Conservation (phyloP, 2,797 vertebrate genomes). For the Eulemur coronatus region DNA sequence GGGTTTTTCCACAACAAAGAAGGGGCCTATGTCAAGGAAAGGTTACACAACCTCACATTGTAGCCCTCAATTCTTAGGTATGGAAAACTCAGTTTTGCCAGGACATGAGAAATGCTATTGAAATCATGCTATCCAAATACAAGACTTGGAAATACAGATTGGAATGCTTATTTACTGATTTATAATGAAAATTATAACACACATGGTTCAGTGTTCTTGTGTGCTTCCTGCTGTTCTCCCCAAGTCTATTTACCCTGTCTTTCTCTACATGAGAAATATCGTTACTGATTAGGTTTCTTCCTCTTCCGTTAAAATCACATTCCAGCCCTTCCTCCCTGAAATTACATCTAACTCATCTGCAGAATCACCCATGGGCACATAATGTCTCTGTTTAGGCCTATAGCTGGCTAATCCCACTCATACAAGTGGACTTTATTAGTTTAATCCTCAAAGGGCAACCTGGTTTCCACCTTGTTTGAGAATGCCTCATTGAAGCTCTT, state of each 20-base stretch:
- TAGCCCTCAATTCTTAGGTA: not conserved
- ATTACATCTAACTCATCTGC: not conserved
- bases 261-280: not conserved
- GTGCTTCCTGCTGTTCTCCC: not conserved
- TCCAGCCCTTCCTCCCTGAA: not conserved
- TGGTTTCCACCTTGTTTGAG: not conserved
- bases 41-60: not conserved
- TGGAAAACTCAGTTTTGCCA: conserved; percentile 18
- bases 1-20: not conserved
- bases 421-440: not conserved
- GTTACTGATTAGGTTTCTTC: not conserved
- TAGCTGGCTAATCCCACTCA: not conserved
- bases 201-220: not conserved
- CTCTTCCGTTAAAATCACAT: not conserved
- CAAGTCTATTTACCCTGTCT: not conserved
- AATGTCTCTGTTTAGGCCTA: not conserved
- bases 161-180: not conserved
- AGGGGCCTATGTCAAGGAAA: not conserved
- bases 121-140: not conserved
- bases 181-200: not conserved
- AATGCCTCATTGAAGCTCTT: not conserved
- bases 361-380: not conserved
- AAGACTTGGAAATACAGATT: not conserved
- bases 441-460: not conserved
- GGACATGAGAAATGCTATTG: not conserved